These are phyloP conservation scores for Chroicocephalus ridibundus DNA, from an alignment of 2,113 vertebrate species.

Conservation along the genomic window DNA sequence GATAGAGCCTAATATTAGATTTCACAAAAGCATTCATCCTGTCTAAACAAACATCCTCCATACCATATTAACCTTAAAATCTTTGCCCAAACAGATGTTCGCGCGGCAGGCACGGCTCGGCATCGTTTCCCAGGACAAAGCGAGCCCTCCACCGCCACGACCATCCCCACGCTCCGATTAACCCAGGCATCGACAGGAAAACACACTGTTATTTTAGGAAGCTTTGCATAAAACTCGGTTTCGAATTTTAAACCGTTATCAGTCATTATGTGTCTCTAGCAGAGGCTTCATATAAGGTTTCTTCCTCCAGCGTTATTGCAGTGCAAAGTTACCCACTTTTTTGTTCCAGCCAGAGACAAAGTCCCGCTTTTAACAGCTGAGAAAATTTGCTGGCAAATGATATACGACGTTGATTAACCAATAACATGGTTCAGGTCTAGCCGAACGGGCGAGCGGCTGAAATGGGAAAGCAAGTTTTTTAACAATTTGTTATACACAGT, in stretches of 20 bases:
- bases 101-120: background rate
- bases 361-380: conserved; percentile 59
- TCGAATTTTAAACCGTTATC: background rate
- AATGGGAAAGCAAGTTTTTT: conserved; percentile 69
- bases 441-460: conserved; percentile 42
- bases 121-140: background rate
- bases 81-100: conserved; percentile 43
- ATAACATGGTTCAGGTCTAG: conserved; percentile 42
- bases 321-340: background rate
- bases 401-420: conserved; percentile 29
- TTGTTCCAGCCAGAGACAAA: conserved; percentile 24
- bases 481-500: conserved; percentile 74
- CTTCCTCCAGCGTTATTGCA: background rate
- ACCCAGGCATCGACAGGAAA: background rate
- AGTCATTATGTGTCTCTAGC: background rate
- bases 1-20: conserved; percentile 68
- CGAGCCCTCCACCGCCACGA: background rate
- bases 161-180: background rate
- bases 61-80: conserved; percentile 32
- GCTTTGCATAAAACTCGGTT: background rate
- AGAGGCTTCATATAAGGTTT: background rate
- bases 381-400: conserved; percentile 65
- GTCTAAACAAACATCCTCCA: conserved; percentile 68
- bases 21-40: conserved; percentile 66
- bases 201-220: background rate